A percentile compares a stretch with the other conserved stretches of the same genome.
phyloP scores from a whole-genome alignment of 2,113 vertebrate species.

The Catharus fuscescens region DNA sequence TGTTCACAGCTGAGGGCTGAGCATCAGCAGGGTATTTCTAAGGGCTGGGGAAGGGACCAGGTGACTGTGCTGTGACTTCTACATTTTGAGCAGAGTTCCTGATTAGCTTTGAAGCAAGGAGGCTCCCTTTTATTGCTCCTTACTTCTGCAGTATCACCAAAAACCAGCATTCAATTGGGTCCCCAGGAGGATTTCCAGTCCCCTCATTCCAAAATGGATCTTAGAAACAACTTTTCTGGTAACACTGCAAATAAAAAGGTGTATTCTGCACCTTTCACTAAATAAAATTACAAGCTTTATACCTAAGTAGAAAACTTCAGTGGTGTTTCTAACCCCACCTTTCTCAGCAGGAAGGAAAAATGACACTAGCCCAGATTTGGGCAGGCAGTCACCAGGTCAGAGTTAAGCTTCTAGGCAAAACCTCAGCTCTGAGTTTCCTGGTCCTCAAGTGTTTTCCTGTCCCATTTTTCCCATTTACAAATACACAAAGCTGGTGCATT shows the following conservation, averaged over 20 bases:
- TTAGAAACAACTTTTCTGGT: neutral
- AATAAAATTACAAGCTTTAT: neutral
- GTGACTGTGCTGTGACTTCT: neutral
- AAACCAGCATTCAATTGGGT: fast-evolving
- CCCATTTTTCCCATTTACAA: neutral
- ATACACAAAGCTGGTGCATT: neutral
- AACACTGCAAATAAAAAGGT: neutral
- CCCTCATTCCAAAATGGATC: neutral
- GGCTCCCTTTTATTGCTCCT: neutral
- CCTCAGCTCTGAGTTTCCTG: neutral
- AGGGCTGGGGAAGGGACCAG: neutral
- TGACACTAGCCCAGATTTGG: neutral
- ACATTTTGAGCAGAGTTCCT: neutral
- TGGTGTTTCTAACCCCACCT: neutral
- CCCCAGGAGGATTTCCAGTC: neutral
- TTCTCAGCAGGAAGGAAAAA: neutral
- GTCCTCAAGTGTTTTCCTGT: neutral
- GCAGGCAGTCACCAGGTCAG: neutral
- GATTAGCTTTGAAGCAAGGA: neutral
- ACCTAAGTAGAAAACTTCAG: neutral
- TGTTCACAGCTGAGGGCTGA: neutral
- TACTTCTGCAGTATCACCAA: neutral
- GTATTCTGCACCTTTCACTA: neutral
- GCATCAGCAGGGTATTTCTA: neutral
- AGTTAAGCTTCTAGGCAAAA: neutral